Base-by-base conservation (phyloP, 2,797 vertebrate genomes). In the Dryobates pubescens region DNA sequence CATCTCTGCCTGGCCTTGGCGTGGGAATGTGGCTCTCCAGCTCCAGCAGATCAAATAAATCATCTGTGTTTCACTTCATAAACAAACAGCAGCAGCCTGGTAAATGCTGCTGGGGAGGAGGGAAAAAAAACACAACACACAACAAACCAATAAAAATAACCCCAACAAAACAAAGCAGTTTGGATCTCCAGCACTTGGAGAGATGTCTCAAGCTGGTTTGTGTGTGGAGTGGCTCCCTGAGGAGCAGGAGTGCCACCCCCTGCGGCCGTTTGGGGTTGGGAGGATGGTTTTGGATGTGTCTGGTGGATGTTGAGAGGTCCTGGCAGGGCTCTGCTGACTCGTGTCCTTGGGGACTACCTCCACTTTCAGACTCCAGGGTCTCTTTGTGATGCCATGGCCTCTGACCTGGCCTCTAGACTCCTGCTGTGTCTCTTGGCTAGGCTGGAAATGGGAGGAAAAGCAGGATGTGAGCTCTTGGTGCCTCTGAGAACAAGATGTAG, bases 61-160 rank as follows among this genome's bases (percentile, higher is more conserved):
- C 90, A 71, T 79, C 84, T 89, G 92, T 73, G 51, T 94, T 89
- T 96, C 79, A 76, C 92, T 93, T 92, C 82, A 91, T 91, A 93
- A 94, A 90, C 93, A 96, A 96, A 92, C 80, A 92, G 30, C 86
- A 87, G 5, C 89, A 92, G 95, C 85, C 76, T 88, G 80, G 47
- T 86, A 89, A 86, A 89, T 6, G 82, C 84, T 91, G 92, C 85
- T 86, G 90, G 93, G 68, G 53, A 26, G 24, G 53, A 29, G 38
- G 78, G 38, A 32, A 69, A 43, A 58, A 47, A 18, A 43, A 43
- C 6, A 43, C 41, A 43, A 43, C 15, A 43, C 16, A 17, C 15
- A 43, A 43, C 15, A 43, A 43, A 38, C 38, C 38, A 38, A 38
- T 13, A 38, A 38, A 38, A 38, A 38, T 12, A 12, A 38, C 38